Base-by-base conservation (phyloP, 2,888 invertebrate species). In the Nomada hirtipes region DNA sequence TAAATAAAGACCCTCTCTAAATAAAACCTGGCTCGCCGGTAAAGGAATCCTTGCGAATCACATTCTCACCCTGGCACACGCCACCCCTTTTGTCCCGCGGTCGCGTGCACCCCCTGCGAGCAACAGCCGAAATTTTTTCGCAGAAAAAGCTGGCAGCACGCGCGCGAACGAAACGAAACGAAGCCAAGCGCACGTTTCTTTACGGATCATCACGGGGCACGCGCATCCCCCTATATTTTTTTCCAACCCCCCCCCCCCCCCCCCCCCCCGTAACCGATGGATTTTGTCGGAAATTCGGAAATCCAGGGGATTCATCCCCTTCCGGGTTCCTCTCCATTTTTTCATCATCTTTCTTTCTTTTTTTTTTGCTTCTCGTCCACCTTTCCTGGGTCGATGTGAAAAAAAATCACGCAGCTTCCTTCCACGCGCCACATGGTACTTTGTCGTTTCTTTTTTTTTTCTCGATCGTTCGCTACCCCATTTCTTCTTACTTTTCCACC, bases 381-480 rank as follows among this genome's bases (percentile, higher is more conserved):
- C 83, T 84, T 82, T 76, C 69, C 64, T 47, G 67, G 69, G 76
- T 86, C 82, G 69, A 68, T 50, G 68, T 64, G 67, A 79, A 82
- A 82, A 84, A 83, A 75, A 64, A 60, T 15, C 84, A 57, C 76
- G 83, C 88, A 88, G 88, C 88, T 88, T 88, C 86, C 89, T 87
- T 88, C 89, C 90, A 91, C 91, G 91, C 91, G 91, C 90, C 92
- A 91, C 92, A 92, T 92, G 92, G 90, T 86, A 89, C 89, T 88
- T 90, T 90, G 87, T 88, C 90, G 89, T 88, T 90, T 90, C 88
- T 90, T 90, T 82, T 81, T 82, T 53, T 44, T 57, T 23, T 26
- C 13, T 15, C 2, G 50, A 11, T 13, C 18, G 13, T 15, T 36
- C 55, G 20, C 57, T 15, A 23, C 59, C 57, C 69, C 65, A 57